A percentile compares a stretch with the other conserved stretches of the same genome.
These are phyloP conservation scores for Crambe crambe DNA, from an alignment of 37 sponge, comb jelly and placozoan genomes.

Conservation along the genomic window DNA sequence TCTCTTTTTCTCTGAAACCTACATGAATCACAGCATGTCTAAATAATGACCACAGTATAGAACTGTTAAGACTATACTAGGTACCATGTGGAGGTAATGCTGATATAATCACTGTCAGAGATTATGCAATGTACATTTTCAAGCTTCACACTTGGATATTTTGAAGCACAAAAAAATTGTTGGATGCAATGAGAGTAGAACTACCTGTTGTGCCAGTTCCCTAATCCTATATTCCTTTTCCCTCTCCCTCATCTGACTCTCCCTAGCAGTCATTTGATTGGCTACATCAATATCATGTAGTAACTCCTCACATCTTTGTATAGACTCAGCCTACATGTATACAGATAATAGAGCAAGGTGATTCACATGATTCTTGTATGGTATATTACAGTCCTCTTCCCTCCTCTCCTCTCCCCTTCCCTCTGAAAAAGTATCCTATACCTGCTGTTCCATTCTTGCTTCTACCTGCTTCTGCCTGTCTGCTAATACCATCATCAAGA, in stretches of 20 bases:
- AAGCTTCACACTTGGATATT: background rate
- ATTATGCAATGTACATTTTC: background rate
- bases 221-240: slow-evolving; percentile 14
- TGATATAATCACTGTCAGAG: too few species aligned
- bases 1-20: background rate
- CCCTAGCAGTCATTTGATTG: slow-evolving; percentile 56
- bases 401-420: too few species aligned
- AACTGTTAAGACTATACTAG: too few species aligned
- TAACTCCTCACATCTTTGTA: slow-evolving; percentile 71
- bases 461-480: slow-evolving; percentile 71
- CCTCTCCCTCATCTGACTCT: slow-evolving; percentile 7
- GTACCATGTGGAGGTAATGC: too few species aligned
- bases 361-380: too few species aligned
- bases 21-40: background rate
- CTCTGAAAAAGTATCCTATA: slow-evolving; percentile 40
- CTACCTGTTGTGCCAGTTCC: slow-evolving; percentile 33
- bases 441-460: slow-evolving; percentile 47
- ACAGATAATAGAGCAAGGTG: too few species aligned
- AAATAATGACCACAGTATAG: background rate
- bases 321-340: slow-evolving; percentile 69
- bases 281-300: slow-evolving; percentile 64
- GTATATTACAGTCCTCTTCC: slow-evolving; percentile 2
- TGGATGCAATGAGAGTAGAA: too few species aligned
- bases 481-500: background rate
- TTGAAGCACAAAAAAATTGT: too few species aligned